A percentile compares a stretch with the other conserved stretches of the same genome.
Evolutionary conservation across 2,113 vertebrate species (phyloP).

Genomic region (Nesospiza acunhae): DNA sequence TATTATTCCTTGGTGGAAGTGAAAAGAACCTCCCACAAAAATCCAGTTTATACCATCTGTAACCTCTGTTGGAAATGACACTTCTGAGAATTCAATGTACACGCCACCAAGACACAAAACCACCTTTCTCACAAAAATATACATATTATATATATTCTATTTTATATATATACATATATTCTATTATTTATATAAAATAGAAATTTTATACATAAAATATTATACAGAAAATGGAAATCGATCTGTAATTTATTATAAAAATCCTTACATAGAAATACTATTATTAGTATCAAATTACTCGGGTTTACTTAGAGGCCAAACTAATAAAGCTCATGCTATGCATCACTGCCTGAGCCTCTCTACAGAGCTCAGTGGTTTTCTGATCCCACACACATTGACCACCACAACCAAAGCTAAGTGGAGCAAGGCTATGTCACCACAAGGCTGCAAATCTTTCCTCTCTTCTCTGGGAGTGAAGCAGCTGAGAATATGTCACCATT

Average conservation of each 20-base stretch:
- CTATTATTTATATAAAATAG: too few relatives aligned
- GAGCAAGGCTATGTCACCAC: neutral
- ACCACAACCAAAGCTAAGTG: neutral
- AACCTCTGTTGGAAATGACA: neutral
- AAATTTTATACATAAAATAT: neutral
- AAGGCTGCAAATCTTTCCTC: neutral
- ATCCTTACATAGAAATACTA: neutral
- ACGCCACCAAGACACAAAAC: neutral
- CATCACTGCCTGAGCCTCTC: neutral
- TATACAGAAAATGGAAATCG: neutral
- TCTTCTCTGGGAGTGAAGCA: neutral
- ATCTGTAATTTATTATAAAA: neutral
- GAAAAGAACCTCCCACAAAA: neutral
- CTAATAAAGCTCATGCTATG: accelerated
- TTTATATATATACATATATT: neutral
- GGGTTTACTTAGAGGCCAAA: neutral
- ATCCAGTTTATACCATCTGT: neutral
- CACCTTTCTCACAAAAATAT: neutral
- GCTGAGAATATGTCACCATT: accelerated
- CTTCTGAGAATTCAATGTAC: neutral
- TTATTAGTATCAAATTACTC: neutral
- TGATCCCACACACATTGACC: neutral
- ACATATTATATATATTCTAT: neutral
- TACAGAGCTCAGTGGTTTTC: neutral
- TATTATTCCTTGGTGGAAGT: neutral